Evolutionary conservation across 2,113 vertebrate species (phyloP), one percentile per base, ranked within the genome.

Genomic region (Nesoenas mayeri): DNA sequence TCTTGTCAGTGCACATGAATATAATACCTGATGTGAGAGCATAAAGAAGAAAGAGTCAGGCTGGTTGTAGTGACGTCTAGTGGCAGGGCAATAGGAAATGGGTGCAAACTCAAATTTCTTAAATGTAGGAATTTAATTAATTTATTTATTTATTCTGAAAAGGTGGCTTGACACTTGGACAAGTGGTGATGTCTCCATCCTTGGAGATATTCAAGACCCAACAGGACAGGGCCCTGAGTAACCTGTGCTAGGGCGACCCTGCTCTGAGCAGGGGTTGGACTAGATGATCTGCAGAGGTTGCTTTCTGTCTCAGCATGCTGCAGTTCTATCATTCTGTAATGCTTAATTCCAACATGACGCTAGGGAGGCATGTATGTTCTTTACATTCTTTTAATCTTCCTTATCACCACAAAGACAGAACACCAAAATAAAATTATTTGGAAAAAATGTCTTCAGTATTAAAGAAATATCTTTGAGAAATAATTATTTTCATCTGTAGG

Each of bases 61-160:
- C 25, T 80, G 65, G 40, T 50, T 48, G 62, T 47, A 53, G 32
- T n/a, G 36, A 12, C 56, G 29, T 54, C 53, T 38, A 47, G 24
- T 47, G 22, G 44, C 15, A 58, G 36, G 32, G 47, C 28, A 66
- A 47, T n/a, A 54, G 22, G 32, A 54, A 60, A 67, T 38, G 10
- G 32, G 9, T 26, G 74, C 36, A 74, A 28, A 81, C 66, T 18
- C 9, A 10, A 36, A 66, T 47, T n/a, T 12, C 29, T 60, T 47
- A 66, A 73, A 20, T 0, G 0, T 4, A 66, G 19, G 14, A 32
- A 50, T 20, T 28, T 42, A 34, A 58, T 65, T n/a, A 24, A 6
- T 47, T 47, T 19, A 10, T 47, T 47, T 47, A 47, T 47, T 47
- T 47, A 47, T 47, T 47, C 26, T 44, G 36, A 34, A 54, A 31